phyloP scores from a whole-genome alignment of 2,888 invertebrate species.

The Lamellibrachia columna region DNA sequence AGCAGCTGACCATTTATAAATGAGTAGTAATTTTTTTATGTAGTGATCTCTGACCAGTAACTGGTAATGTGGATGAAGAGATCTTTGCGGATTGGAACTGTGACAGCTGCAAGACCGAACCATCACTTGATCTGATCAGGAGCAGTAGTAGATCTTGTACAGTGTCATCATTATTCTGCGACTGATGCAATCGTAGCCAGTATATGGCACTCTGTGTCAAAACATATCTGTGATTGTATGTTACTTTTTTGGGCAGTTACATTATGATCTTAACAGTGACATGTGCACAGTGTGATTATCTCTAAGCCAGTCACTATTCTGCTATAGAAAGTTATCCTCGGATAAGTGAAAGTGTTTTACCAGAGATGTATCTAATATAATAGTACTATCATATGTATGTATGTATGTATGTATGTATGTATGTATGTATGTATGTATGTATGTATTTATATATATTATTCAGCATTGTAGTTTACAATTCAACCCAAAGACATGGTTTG shows the following conservation, averaged over 20 bases:
- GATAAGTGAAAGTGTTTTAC: background rate
- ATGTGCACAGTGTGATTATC: background rate
- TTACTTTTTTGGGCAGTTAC: background rate
- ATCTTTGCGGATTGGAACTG: background rate
- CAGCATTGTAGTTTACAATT: background rate
- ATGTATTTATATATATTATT: constrained; percentile 14
- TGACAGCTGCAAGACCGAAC: background rate
- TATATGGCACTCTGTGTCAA: background rate
- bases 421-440: constrained; percentile 13
- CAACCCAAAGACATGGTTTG: background rate
- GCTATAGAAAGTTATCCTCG: background rate
- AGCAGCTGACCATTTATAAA: too few species aligned
- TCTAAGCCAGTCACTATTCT: background rate
- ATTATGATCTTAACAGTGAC: background rate
- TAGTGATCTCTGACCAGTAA: background rate
- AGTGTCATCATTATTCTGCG: background rate
- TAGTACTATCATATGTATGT: background rate
- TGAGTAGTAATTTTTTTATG: background rate
- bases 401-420: background rate
- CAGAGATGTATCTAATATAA: background rate
- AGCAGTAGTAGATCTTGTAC: background rate
- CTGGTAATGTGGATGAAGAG: background rate
- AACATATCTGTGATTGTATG: background rate
- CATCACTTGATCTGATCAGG: background rate
- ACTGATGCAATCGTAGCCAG: background rate